Base-by-base conservation (phyloP, 1,140 invertebrate species). In the Eupeodes corollae region DNA sequence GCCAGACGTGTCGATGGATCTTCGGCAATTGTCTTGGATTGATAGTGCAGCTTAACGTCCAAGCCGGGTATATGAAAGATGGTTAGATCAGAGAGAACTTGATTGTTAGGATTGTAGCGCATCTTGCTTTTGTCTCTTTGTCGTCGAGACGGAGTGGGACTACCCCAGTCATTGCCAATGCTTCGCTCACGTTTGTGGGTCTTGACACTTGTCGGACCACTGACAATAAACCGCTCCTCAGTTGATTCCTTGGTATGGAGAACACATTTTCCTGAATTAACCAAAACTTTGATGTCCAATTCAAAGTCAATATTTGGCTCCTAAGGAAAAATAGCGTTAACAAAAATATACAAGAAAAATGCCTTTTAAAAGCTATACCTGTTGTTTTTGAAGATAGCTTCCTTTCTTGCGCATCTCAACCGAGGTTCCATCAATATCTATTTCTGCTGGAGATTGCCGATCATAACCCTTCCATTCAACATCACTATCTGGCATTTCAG, bases 281-380 rank as follows among this genome's bases (percentile, higher is more conserved):
- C 94, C 48, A 94, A 80, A 30, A 98, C 91, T 72, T 95, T 95
- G 0, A 98, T 86, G 70, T 97, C 92, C 51, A 98, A 72, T 65
- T 97, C 91, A 67, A 98, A 89, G 68, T 98, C 93, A 50, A 98
- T 90, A 58, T 88, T 95, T 0, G 92, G 93, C 61, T 97, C 92
- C 50, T 85, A 34, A 45, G 15, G 3, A n/a, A 34, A 33, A 10
- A 10, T 3, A 5, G 79, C 73, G 58, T 85, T 30, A 15, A 43
- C n/a, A 43, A 31, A n/a, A 43, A 15, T 41, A 41, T 41, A 19
- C n/a, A n/a, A n/a, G n/a, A n/a, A 26, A 26, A 26, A 37, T 14
- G 15, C 18, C 13, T 26, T 3, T 26, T 3, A 3, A 12, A 31
- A 44, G 42, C 5, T 3, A 30, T 44, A 44, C 31, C 16, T 31